These are phyloP conservation scores for Drosophila varians DNA, from an alignment of 1,140 invertebrate species.

Conservation along the genomic window DNA sequence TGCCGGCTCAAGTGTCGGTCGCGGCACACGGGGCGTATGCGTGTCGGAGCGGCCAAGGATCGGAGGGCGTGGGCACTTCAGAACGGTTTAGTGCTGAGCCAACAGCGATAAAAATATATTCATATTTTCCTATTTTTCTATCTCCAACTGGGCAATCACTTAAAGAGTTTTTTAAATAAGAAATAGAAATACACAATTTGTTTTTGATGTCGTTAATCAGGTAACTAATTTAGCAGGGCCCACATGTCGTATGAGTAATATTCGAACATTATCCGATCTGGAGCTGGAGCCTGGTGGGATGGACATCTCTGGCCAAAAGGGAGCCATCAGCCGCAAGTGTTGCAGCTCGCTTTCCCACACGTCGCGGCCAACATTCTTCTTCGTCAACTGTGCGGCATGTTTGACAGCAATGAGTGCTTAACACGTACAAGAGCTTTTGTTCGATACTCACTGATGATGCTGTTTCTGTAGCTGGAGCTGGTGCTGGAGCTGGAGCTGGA, in stretches of 20 bases:
- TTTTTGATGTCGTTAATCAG: too few relatives aligned
- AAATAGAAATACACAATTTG: too few relatives aligned
- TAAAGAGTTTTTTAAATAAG: neutral
- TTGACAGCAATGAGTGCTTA: constrained; percentile 80
- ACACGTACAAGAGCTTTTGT: constrained; percentile 78
- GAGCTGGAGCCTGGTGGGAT: neutral
- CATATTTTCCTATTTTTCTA: neutral
- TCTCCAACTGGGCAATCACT: too few relatives aligned
- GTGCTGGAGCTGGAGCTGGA: neutral
- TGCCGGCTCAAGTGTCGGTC: constrained; percentile 76
- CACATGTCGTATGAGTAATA: neutral
- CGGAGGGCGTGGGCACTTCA: constrained; percentile 16
- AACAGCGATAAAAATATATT: constrained; percentile 6
- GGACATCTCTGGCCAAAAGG: constrained; percentile 21
- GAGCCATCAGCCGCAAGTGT: constrained; percentile 61
- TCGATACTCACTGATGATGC: constrained; percentile 50
- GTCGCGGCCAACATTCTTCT: constrained; percentile 59
- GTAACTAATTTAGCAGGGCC: too few relatives aligned
- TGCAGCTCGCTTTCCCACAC: constrained; percentile 76
- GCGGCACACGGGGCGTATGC: constrained; percentile 66
- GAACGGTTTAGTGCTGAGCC: constrained; percentile 31
- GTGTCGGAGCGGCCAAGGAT: constrained; percentile 27
- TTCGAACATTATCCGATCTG: neutral
- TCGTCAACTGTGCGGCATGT: constrained; percentile 73
- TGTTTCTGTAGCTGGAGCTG: constrained; percentile 18